A percentile compares a stretch with the other conserved stretches of the same genome.
Evolutionary conservation across 2,888 invertebrate genomes (phyloP).

Genomic region (Drosophila lutescens): DNA sequence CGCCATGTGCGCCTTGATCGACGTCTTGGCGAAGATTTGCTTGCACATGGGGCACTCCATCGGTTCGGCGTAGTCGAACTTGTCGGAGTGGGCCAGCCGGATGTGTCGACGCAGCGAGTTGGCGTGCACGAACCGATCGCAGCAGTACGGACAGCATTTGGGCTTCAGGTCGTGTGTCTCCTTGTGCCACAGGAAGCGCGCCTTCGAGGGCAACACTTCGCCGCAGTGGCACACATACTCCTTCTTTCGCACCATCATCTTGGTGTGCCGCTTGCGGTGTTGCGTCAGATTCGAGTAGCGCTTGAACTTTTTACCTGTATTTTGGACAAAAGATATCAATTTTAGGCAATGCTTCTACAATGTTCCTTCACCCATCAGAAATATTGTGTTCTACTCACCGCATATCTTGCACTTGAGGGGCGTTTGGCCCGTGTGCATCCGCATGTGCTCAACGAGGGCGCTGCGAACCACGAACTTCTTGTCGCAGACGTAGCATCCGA

Average conservation of each 20-base stretch:
- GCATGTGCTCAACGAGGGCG: conserved; percentile 92
- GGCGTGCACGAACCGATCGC: conserved; percentile 93
- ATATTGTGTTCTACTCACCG: conserved; percentile 82
- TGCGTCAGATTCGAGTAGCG: conserved; percentile 94
- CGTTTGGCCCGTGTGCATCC: conserved; percentile 92
- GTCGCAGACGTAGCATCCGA: conserved; percentile 90
- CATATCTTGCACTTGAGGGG: conserved; percentile 93
- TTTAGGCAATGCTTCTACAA: neutral
- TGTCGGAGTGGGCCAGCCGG: conserved; percentile 91
- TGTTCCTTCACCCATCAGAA: neutral
- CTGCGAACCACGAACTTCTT: conserved; percentile 93
- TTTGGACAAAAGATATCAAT: neutral
- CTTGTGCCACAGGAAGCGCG: conserved; percentile 93
- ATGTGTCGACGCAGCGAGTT: conserved; percentile 93
- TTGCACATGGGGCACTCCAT: conserved; percentile 89
- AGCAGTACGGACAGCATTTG: conserved; percentile 93
- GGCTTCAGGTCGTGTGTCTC: conserved; percentile 93
- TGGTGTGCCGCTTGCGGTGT: conserved; percentile 92
- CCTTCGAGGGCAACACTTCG: conserved; percentile 92
- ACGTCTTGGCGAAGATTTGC: conserved; percentile 90
- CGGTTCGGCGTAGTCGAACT: conserved; percentile 88
- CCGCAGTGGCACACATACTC: conserved; percentile 92
- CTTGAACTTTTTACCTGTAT: conserved; percentile 88
- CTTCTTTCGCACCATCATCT: conserved; percentile 88
- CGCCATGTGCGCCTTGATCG: conserved; percentile 91